Evolutionary conservation across 2,113 vertebrate genomes (phyloP).

Genomic region (Jaculus jaculus): DNA sequence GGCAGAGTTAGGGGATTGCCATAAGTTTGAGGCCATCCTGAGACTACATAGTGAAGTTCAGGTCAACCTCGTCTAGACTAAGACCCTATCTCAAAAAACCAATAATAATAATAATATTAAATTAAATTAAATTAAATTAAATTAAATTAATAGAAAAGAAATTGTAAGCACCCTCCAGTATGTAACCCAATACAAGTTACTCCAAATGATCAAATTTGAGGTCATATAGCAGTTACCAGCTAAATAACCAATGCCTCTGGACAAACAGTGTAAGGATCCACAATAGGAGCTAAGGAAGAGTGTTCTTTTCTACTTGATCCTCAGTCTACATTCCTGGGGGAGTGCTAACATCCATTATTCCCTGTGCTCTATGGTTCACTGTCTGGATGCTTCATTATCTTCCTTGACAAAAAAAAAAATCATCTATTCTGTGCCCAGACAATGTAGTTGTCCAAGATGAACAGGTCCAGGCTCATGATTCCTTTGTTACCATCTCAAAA

Average conservation of each 20-base stretch:
- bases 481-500: background rate
- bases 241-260: background rate
- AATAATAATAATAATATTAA: too few relatives aligned
- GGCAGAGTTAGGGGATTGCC: too few relatives aligned
- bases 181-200: background rate
- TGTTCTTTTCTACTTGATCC: background rate
- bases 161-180: background rate
- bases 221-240: background rate
- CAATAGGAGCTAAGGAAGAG: fast-evolving
- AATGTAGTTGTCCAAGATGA: background rate
- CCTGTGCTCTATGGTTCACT: background rate
- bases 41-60: too few relatives aligned
- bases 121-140: too few relatives aligned
- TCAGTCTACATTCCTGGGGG: background rate
- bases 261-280: background rate
- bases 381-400: background rate
- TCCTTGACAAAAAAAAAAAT: background rate
- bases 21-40: too few relatives aligned
- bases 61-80: too few relatives aligned
- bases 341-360: background rate
- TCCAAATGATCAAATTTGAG: background rate
- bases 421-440: background rate
- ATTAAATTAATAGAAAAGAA: too few relatives aligned
- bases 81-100: too few relatives aligned
- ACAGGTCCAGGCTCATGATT: background rate